phyloP scores from a whole-genome alignment of 2,888 invertebrate genomes.

The Synanthedon vespiformis region DNA sequence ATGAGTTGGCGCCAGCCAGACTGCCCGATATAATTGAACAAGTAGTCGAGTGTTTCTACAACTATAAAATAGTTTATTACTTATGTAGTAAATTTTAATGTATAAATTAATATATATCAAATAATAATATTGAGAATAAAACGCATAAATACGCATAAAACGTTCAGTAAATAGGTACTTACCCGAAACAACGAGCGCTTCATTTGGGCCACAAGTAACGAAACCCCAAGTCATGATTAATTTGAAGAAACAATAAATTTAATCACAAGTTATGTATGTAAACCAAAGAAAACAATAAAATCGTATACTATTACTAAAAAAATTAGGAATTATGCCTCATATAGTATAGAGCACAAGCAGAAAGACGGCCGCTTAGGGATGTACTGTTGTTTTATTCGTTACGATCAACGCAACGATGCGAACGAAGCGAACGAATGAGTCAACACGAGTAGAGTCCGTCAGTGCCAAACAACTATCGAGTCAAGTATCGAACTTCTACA shows the following conservation, averaged over 20 bases:
- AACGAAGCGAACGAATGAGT: too few relatives aligned
- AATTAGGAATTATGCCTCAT: not conserved
- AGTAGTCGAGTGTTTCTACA: too few relatives aligned
- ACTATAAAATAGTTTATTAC: too few relatives aligned
- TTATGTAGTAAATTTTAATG: too few relatives aligned
- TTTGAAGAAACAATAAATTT: slow-evolving; percentile 16
- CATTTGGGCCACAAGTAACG: slow-evolving; percentile 94
- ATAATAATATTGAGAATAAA: not conserved
- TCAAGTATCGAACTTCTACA: too few relatives aligned
- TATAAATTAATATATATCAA: not conserved
- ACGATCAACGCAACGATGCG: too few relatives aligned
- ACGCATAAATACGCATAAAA: not conserved
- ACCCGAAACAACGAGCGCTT: slow-evolving; percentile 95
- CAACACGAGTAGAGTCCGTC: too few relatives aligned
- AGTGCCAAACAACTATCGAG: too few relatives aligned
- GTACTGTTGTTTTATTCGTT: too few relatives aligned
- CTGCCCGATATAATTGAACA: too few relatives aligned
- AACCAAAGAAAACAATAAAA: slow-evolving; percentile 28
- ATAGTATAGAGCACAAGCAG: not conserved
- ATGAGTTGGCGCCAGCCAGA: too few relatives aligned
- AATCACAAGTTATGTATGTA: slow-evolving; percentile 26
- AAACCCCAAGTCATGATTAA: slow-evolving; percentile 83
- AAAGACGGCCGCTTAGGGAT: not conserved
- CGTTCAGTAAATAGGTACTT: slow-evolving; percentile 19
- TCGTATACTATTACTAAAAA: slow-evolving; percentile 3